Evolutionary conservation across 37 sponge, comb jelly and placozoan species (phyloP), one percentile per base, ranked within the genome.

Genomic region (Chondrilla cf. caribensis): DNA sequence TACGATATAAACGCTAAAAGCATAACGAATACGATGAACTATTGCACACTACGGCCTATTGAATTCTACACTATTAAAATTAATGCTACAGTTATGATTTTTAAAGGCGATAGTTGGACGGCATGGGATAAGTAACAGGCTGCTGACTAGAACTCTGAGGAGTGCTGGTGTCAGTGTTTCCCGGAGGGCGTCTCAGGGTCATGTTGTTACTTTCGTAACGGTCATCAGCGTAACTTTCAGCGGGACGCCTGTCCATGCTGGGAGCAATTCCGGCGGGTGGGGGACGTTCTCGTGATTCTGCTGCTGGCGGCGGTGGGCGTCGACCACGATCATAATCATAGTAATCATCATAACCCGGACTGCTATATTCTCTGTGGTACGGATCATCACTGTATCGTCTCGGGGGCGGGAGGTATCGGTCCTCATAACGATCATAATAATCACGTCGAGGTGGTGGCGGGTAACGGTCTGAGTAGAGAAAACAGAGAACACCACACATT

Each of bases 341-440:
- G 76, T 73, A 73, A 38, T 73, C 39, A 42, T 73, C 76, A 62
- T 62, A 62, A 11, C 9, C 11, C 9, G 51, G 11, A 31, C 19
- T 8, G 40, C 24, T 4, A 73, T 73, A 73, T 2, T 67, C 68
- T 33, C 35, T 33, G 68, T 67, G 29, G 43, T 73, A 73, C 2
- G 38, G 19, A 38, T 39, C 41, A 29, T 36, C 38, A 38, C 44
- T 43, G 76, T 73, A 73, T 22, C 76, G 76, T 24, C 76, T 17
- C 43, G 76, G 44, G 36, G 76, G 44, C 2, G 76, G 40, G n/a
- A 43, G 25, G 25, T 73, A 73, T 19, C 76, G 41, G 1, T 73
- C 76, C 9, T 73, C 76, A 73, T 73, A 73, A n/a, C 76, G 41
- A 38, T 73, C 76, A 73, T 73, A 73, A 42, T 73, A 73, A 19